Conservation (phyloP, 2,888 invertebrate species). For the Tenthredo mesomela region DNA sequence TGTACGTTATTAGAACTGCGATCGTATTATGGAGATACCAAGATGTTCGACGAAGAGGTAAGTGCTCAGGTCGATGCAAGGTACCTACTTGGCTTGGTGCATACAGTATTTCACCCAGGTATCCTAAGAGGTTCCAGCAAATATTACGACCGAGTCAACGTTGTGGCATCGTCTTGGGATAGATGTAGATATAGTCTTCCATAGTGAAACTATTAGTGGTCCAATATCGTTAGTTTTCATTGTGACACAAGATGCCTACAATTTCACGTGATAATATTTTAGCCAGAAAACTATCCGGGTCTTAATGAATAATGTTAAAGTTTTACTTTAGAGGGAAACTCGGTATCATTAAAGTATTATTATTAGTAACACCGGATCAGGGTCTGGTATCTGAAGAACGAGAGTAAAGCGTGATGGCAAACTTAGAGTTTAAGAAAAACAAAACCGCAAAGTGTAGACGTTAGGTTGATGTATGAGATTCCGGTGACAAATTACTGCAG, state of each 20-base stretch:
- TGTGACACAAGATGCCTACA: not conserved
- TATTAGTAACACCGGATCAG: not conserved
- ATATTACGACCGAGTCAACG: slow-evolving; percentile 40
- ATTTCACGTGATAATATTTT: not conserved
- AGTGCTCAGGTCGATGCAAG: slow-evolving; percentile 45
- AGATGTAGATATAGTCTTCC: not conserved
- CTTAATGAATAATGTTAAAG: not conserved
- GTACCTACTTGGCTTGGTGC: slow-evolving; percentile 25
- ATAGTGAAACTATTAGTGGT: slow-evolving; percentile 28
- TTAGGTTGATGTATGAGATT: slow-evolving; percentile 16
- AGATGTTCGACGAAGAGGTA: slow-evolving; percentile 40
- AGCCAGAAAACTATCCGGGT: not conserved
- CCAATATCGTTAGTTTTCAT: slow-evolving; percentile 21
- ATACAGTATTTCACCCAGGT: slow-evolving; percentile 31
- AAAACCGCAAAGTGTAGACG: not conserved
- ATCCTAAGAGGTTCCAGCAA: slow-evolving; percentile 35
- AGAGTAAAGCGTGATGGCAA: not conserved
- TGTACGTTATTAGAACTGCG: not conserved
- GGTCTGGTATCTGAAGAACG: not conserved
- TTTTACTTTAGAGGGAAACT: not conserved
- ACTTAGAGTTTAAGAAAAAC: slow-evolving; percentile 1
- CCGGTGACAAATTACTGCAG: slow-evolving; percentile 14
- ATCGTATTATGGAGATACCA: slow-evolving; percentile 39
- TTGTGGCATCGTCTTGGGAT: slow-evolving; percentile 1
- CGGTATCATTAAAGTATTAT: not conserved